Evolutionary conservation across 2,888 invertebrate genomes (phyloP), one percentile per base, ranked within the genome.

Genomic region (Euclidia mi): DNA sequence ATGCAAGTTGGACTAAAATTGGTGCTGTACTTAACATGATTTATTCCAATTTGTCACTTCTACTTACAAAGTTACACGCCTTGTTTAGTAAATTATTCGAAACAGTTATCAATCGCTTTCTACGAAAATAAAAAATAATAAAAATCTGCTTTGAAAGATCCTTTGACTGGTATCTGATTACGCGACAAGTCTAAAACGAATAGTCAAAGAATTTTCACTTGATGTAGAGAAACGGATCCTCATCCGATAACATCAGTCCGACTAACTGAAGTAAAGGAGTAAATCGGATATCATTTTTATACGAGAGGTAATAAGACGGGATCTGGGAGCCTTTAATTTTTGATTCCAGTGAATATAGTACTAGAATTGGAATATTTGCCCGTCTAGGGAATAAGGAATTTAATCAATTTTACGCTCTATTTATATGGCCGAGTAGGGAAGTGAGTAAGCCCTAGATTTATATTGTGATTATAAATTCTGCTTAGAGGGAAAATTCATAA

Each of bases 341-440:
- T 55, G 11, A 50, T 50, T 58, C 56, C 32, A 3, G 10, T 29
- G 37, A 59, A 66, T 53, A 48, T 28, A 52, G 15, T 49, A 38
- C 15, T 10, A 25, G 25, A 49, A 35, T 37, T 3, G 37, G 35
- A 51, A 60, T 57, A 41, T 64, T 50, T 64, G 57, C 51, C 29
- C 55, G 49, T 60, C 52, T 44, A 44, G 35, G 48, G 43, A 58
- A 51, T 69, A 58, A 56, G 15, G 42, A 55, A 58, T 48, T 53
- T 50, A 58, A 62, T 61, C 46, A 63, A 52, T 57, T 64, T 60
- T 63, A 63, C 38, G 62, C 48, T 59, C 47, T 65, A 69, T 58
- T 53, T 63, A 52, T 35, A 52, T 49, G 55, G 46, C 34, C 44
- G 53, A 38, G 48, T 62, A 20, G 42, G 38, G 51, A 51, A 38